A percentile compares a stretch with the other conserved stretches of the same genome.
These are phyloP conservation scores for Folsomia manolachei DNA, from an alignment of 2,888 invertebrate genomes.

Conservation along the genomic window DNA sequence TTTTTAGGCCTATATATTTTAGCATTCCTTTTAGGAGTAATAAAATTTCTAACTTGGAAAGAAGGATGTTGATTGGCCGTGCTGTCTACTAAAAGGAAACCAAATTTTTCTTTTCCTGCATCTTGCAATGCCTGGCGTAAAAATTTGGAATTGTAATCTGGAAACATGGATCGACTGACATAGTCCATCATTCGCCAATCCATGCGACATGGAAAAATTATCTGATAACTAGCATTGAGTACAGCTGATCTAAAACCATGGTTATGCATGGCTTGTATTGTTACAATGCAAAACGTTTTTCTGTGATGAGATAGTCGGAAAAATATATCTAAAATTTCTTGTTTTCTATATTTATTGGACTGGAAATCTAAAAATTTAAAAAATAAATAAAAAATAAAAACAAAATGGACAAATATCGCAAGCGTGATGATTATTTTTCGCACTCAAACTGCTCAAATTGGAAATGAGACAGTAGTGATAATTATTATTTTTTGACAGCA, in stretches of 20 bases:
- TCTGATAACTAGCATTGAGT: background rate
- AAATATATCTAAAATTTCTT: background rate
- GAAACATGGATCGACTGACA: background rate
- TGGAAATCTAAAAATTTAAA: background rate
- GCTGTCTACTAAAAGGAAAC: background rate
- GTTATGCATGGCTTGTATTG: background rate
- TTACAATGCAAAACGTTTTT: background rate
- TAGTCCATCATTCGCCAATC: background rate
- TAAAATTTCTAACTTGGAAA: background rate
- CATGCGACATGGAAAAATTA: background rate
- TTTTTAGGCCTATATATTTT: background rate
- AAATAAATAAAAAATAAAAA: no score
- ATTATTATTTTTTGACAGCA: background rate
- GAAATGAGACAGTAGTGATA: background rate
- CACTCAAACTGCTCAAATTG: background rate
- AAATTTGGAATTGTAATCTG: background rate
- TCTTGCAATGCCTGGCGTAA: background rate
- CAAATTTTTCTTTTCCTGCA: background rate
- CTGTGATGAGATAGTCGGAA: background rate
- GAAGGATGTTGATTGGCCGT: background rate
- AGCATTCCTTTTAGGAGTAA: background rate
- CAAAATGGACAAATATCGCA: background rate
- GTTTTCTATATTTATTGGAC: background rate
- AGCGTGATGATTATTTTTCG: background rate
- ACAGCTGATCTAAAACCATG: background rate